Evolutionary conservation across 2,797 vertebrate species (phyloP).

Genomic region (Sebastes baramenuke): DNA sequence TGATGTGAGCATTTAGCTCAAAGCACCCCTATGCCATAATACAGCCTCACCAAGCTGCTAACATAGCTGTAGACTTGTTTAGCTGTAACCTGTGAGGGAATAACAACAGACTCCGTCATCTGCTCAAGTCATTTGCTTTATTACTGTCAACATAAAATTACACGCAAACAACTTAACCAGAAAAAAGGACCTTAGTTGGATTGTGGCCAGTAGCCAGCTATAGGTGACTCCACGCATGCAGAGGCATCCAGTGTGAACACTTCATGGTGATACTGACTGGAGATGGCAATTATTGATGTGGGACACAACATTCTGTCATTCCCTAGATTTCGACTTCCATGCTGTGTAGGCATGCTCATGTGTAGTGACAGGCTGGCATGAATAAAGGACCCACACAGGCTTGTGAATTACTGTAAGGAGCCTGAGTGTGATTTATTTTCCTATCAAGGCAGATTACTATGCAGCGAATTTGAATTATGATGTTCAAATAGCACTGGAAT

Average conservation of each 20-base stretch:
- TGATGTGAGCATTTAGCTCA: not conserved
- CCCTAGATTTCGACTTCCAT: slow-evolving; percentile 44
- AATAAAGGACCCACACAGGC: slow-evolving; percentile 7
- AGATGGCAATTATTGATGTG: slow-evolving; percentile 41
- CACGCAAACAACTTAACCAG: not conserved
- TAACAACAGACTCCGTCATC: not conserved
- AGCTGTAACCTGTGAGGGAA: not conserved
- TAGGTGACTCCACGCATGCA: not conserved
- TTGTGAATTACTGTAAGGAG: slow-evolving; percentile 16
- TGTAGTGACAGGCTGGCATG: slow-evolving; percentile 13
- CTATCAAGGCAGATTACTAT: slow-evolving; percentile 52
- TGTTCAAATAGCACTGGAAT: slow-evolving; percentile 41
- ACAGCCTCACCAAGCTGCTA: not conserved
- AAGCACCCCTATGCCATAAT: not conserved
- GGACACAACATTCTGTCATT: slow-evolving; percentile 41
- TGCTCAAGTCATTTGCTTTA: not conserved
- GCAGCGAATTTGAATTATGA: slow-evolving; percentile 63
- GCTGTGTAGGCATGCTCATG: slow-evolving; percentile 7
- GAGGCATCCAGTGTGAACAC: not conserved
- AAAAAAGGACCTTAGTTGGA: not conserved
- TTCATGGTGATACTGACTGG: slow-evolving; percentile 12
- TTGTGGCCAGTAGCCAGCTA: not conserved
- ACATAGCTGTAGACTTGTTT: not conserved
- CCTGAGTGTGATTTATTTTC: slow-evolving; percentile 48
- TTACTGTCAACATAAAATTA: not conserved